phyloP scores from a whole-genome alignment of 1,140 invertebrate genomes.

The Solenopsis fugax region DNA sequence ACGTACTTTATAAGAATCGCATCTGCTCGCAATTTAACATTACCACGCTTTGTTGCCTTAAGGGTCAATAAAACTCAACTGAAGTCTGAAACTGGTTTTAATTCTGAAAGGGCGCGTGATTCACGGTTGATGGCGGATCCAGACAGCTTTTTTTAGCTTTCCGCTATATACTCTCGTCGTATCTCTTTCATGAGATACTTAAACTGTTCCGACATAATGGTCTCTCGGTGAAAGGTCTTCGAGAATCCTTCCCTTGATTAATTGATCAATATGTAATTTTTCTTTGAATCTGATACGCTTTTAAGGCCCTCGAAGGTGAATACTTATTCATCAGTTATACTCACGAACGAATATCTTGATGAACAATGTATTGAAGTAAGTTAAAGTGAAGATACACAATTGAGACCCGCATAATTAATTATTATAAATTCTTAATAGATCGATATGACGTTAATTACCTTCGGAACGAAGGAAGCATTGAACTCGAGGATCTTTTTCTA shows the following conservation, averaged over 20 bases:
- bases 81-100: slow-evolving; percentile 39
- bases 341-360: not conserved
- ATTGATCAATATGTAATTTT: slow-evolving; percentile 56
- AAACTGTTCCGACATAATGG: slow-evolving; percentile 29
- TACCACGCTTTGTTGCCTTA: slow-evolving; percentile 10
- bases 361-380: not conserved
- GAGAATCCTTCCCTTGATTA: slow-evolving; percentile 25
- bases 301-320: slow-evolving; percentile 1
- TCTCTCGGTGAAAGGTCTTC: slow-evolving; percentile 11
- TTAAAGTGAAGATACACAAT: not conserved
- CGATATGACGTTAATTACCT: not conserved
- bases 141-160: slow-evolving; percentile 48
- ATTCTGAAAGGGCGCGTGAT: slow-evolving; percentile 35
- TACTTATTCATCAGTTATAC: slow-evolving; percentile 36
- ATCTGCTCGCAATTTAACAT: slow-evolving; percentile 22
- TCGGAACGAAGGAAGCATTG: not conserved
- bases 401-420: not conserved
- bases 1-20: slow-evolving; percentile 10
- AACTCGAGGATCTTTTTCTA: not conserved
- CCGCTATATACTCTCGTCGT: slow-evolving; percentile 13
- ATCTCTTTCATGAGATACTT: slow-evolving; percentile 43
- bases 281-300: slow-evolving; percentile 39
- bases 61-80: slow-evolving; percentile 43
- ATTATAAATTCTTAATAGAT: slow-evolving; percentile 7
- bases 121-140: slow-evolving; percentile 12